Base-by-base conservation (phyloP, 1,140 invertebrate genomes). In the Lucilia sericata region DNA sequence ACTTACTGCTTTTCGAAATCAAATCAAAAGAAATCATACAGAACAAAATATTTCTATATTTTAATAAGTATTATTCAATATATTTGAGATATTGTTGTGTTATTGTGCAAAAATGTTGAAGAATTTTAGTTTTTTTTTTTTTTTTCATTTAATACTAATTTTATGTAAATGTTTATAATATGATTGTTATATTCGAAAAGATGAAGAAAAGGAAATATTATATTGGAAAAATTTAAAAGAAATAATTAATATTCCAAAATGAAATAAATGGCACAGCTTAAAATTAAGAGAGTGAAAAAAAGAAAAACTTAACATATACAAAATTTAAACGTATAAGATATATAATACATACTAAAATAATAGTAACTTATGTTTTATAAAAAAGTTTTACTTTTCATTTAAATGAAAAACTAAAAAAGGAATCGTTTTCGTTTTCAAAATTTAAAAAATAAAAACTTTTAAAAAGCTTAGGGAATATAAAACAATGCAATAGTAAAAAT, bases 31-130 rank as follows among this genome's bases (percentile, higher is more conserved):
- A 55, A 55, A 55, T 5, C 25, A 30, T 30, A 30, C 1, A 30
- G 25, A 30, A 55, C 51, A 8, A 55, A 55, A 55, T 55, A 55
- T 55, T 55, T 55, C 4, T 13, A 17, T 55, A 17, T 55, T 55
- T 55, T 55, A 12, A 12, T 49, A 14, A 55, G 51, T 14, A 10
- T 55, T 51, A 55, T 55, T 55, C 10, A 55, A 17, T 49, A 51
- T 80, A 49, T 80, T 49, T 80, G 76, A 80, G 76, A 80, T 80
- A 80, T 80, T 80, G 21, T 80, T 25, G 19, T 70, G 65, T 70
- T 25, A 49, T 80, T 51, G 42, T 80, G 76, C 42, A 49, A 49
- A 80, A 80, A 80, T 12, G 5, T 70, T 70, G 5, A 70, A 70
- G 65, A 25, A 70, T 70, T 30, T 70, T 70, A 21, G 65, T 21